A percentile compares a stretch with the other conserved stretches of the same genome.
These are phyloP conservation scores for Lithophane leautieri DNA, from an alignment of 2,888 invertebrate genomes.

Conservation along the genomic window DNA sequence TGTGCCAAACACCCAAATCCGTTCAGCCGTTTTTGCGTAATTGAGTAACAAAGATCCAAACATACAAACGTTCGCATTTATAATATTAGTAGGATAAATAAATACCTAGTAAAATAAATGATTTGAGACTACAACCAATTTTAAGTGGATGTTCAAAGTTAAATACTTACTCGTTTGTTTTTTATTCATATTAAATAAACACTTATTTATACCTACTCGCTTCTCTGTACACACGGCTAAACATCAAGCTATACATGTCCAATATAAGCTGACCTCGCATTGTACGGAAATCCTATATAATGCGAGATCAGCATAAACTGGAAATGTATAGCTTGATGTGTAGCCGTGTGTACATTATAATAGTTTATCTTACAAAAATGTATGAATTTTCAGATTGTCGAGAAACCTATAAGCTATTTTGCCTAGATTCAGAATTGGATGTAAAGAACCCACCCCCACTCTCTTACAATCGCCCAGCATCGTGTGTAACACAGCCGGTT, in stretches of 20 bases:
- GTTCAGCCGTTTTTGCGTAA: neutral
- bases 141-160: neutral
- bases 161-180: neutral
- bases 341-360: no score
- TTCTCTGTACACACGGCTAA: no score
- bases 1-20: neutral
- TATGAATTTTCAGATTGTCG: conserved; percentile 65
- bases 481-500: neutral
- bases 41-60: neutral
- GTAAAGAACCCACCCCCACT: conserved; percentile 22
- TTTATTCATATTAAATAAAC: neutral
- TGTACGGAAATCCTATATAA: no score
- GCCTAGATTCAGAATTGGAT: conserved; percentile 64
- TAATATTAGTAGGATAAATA: neutral
- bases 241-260: no score
- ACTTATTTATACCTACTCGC: neutral
- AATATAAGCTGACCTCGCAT: no score
- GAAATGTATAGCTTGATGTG: no score
- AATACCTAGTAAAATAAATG: neutral
- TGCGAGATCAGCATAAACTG: no score
- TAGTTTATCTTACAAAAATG: conserved; percentile 2
- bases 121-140: neutral
- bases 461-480: neutral
- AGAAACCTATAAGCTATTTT: conserved; percentile 73
- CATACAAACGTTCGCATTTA: neutral